Conservation (phyloP, 2,888 invertebrate species). For the Dicyrtoma fusca region DNA sequence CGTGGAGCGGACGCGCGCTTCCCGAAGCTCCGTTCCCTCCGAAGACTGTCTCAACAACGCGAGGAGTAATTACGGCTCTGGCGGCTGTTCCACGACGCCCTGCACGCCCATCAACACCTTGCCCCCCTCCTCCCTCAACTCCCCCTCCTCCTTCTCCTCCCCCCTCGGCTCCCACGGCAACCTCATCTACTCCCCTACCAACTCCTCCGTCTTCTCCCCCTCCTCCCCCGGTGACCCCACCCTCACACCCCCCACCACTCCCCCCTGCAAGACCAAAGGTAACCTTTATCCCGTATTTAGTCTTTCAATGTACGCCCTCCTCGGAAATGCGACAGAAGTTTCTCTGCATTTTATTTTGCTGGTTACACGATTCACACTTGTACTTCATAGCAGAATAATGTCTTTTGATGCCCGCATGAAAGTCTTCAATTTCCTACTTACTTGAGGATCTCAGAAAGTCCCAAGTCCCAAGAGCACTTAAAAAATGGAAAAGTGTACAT, state of each 20-base stretch:
- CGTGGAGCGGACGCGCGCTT: slow-evolving; percentile 61
- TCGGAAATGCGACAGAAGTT: too few species aligned
- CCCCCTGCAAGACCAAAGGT: slow-evolving; percentile 62
- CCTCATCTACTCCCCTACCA: slow-evolving; percentile 54
- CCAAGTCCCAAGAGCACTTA: too few species aligned
- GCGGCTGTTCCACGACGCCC: slow-evolving; percentile 50
- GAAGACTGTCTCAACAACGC: slow-evolving; percentile 61
- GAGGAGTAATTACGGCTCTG: not conserved
- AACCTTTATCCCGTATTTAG: slow-evolving; percentile 33
- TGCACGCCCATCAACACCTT: slow-evolving; percentile 54
- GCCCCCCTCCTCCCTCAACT: slow-evolving; percentile 52
- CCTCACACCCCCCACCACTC: slow-evolving; percentile 64
- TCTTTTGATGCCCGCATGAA: too few species aligned
- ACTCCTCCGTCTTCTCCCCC: slow-evolving; percentile 61
- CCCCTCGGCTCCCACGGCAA: slow-evolving; percentile 53
- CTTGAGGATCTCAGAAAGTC: too few species aligned
- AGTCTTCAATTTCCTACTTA: too few species aligned
- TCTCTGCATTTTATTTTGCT: too few species aligned
- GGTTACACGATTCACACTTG: too few species aligned
- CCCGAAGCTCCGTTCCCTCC: slow-evolving; percentile 66
- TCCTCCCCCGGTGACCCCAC: slow-evolving; percentile 62
- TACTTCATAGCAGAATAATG: too few species aligned
- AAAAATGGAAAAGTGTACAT: too few species aligned
- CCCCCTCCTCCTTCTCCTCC: slow-evolving; percentile 48
- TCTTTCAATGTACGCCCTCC: too few species aligned